These are phyloP conservation scores for Onychostoma macrolepis DNA, from an alignment of 2,113 vertebrate species.

Conservation along the genomic window DNA sequence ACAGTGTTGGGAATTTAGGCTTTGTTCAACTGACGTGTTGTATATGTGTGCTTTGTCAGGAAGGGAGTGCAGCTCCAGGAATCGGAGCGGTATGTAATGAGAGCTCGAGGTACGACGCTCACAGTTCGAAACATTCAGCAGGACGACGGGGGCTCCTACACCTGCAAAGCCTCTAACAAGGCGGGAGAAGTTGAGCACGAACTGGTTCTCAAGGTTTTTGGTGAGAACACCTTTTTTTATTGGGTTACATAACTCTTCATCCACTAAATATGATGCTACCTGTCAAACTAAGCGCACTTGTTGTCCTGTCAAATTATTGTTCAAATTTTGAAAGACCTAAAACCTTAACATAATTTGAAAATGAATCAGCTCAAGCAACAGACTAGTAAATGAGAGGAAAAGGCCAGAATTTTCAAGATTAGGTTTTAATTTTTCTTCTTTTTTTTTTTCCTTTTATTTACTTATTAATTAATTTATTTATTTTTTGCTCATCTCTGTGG, in stretches of 20 bases:
- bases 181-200: constrained; percentile 89
- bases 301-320: neutral
- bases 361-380: neutral
- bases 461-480: neutral
- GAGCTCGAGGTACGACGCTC: constrained; percentile 80
- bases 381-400: neutral
- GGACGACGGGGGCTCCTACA: constrained; percentile 85
- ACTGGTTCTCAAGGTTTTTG: constrained; percentile 94
- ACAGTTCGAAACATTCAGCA: constrained; percentile 88
- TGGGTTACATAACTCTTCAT: neutral
- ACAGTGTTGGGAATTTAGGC: neutral
- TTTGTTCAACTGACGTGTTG: constrained; percentile 17
- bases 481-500: neutral
- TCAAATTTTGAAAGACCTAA: neutral
- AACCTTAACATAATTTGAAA: neutral
- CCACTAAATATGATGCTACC: neutral
- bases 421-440: neutral
- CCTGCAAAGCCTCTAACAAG: constrained; percentile 92
- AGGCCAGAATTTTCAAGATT: neutral
- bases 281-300: constrained; percentile 7
- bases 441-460: too few relatives aligned
- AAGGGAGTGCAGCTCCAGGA: constrained; percentile 86
- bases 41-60: constrained; percentile 68
- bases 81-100: constrained; percentile 84
- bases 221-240: constrained; percentile 75